Conservation (phyloP, 2,797 vertebrate species). For the Morus bassanus region DNA sequence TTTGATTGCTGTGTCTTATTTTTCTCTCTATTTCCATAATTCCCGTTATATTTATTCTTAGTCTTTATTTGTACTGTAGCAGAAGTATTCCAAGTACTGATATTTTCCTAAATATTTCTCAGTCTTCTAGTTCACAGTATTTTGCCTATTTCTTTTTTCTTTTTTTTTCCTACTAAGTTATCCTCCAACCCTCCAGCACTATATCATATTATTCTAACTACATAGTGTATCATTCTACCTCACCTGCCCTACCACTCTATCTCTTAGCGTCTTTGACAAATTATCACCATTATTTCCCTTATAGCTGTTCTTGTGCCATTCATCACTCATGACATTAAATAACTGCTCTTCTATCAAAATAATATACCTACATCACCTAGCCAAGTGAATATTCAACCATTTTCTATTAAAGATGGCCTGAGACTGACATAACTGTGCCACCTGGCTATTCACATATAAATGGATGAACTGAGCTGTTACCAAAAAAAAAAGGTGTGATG, state of each 20-base stretch:
- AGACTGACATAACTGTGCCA: slow-evolving; percentile 51
- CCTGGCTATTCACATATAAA: slow-evolving; percentile 49
- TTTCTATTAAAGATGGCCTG: slow-evolving; percentile 48
- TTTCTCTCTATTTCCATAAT: not conserved
- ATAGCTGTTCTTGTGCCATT: slow-evolving; percentile 55
- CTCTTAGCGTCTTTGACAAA: slow-evolving; percentile 63
- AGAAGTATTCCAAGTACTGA: not conserved
- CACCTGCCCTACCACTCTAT: slow-evolving; percentile 45
- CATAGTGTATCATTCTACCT: slow-evolving; percentile 50
- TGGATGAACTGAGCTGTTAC: not conserved
- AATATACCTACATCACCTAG: slow-evolving; percentile 69
- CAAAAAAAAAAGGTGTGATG: not conserved
- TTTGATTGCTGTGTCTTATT: not conserved
- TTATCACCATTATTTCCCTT: slow-evolving; percentile 68
- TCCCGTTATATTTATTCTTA: not conserved
- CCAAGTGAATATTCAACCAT: slow-evolving; percentile 64
- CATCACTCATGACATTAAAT: slow-evolving; percentile 69
- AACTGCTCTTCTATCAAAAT: slow-evolving; percentile 72
- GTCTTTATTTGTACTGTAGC: not conserved
- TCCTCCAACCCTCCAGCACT: not conserved
- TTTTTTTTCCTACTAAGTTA: not conserved
- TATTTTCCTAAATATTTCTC: not conserved
- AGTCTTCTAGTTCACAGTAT: not conserved
- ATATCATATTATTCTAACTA: slow-evolving; percentile 55
- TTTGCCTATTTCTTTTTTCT: not conserved